Percentiles rank a stretch among this genome's conserved stretches.
Evolutionary conservation across 1,140 invertebrate species (phyloP).

Genomic region (Ostrea edulis): DNA sequence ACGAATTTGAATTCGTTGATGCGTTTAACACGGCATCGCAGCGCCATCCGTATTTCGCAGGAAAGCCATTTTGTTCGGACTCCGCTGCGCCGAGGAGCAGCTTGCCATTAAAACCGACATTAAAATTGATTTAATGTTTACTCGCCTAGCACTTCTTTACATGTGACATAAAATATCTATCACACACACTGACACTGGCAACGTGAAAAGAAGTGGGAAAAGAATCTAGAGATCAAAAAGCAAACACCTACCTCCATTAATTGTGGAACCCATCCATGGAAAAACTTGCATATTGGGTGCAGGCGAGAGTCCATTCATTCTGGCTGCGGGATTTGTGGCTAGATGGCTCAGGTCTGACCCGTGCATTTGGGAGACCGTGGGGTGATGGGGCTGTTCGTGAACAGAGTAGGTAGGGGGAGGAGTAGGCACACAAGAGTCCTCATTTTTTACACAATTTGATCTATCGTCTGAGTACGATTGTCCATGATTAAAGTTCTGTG

Average conservation of each 20-base stretch:
- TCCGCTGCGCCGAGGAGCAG: slow-evolving; percentile 17
- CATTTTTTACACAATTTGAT: slow-evolving; percentile 57
- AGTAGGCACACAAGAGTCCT: slow-evolving; percentile 57
- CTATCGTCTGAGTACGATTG: slow-evolving; percentile 55
- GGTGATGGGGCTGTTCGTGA: slow-evolving; percentile 40
- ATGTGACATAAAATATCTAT: slow-evolving; percentile 39
- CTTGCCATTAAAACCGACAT: slow-evolving; percentile 36
- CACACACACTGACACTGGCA: slow-evolving; percentile 4
- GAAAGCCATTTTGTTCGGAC: slow-evolving; percentile 31
- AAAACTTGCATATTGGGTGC: slow-evolving; percentile 55
- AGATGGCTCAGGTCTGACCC: slow-evolving; percentile 29
- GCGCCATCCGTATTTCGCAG: slow-evolving; percentile 25
- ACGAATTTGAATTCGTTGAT: slow-evolving; percentile 13
- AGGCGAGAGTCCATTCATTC: slow-evolving; percentile 55
- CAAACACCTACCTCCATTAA: slow-evolving; percentile 51
- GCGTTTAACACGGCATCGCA: slow-evolving; percentile 1
- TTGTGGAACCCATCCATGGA: slow-evolving; percentile 56
- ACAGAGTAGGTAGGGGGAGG: slow-evolving; percentile 51
- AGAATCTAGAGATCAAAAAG: background rate
- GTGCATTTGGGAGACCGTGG: slow-evolving; percentile 26
- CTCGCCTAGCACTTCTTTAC: background rate
- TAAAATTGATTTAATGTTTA: slow-evolving; percentile 38
- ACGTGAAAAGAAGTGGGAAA: slow-evolving; percentile 2
- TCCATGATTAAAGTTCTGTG: slow-evolving; percentile 55
- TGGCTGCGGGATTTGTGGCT: slow-evolving; percentile 25